A percentile compares a stretch with the other conserved stretches of the same genome.
These are phyloP conservation scores for Cephus sareptanus DNA, from an alignment of 2,888 invertebrate species.

Conservation along the genomic window DNA sequence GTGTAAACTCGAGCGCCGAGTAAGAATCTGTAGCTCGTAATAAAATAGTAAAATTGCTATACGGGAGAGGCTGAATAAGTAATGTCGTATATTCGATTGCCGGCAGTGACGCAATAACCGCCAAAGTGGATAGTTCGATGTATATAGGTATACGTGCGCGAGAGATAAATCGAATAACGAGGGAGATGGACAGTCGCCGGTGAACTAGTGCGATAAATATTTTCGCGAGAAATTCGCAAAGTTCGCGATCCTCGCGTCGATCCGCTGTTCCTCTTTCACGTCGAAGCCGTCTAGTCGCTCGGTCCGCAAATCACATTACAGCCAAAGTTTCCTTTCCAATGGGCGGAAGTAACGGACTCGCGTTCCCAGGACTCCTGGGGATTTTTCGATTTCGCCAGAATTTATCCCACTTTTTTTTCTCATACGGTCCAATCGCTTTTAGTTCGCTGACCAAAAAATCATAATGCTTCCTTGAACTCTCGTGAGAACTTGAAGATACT, in stretches of 20 bases:
- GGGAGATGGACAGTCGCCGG: neutral
- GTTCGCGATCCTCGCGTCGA: neutral
- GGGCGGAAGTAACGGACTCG: neutral
- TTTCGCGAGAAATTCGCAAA: slow-evolving; percentile 12
- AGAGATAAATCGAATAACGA: neutral
- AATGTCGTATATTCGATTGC: neutral
- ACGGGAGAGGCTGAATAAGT: neutral
- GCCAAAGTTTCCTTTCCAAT: neutral
- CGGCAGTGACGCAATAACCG: neutral
- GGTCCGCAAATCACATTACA: neutral
- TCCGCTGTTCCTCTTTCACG: neutral
- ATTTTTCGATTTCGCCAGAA: neutral
- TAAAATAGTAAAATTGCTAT: neutral
- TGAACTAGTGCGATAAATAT: slow-evolving; percentile 24
- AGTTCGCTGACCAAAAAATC: neutral
- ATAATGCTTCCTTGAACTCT: neutral
- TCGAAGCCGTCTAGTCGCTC: neutral
- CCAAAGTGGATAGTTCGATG: neutral
- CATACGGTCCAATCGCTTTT: neutral
- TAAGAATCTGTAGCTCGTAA: neutral
- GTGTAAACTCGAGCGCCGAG: neutral
- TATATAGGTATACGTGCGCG: neutral
- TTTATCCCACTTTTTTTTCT: neutral
- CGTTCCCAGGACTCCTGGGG: neutral
- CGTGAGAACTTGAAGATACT: neutral